Evolutionary conservation across 2,888 invertebrate species (phyloP).

Genomic region (Agonopterix heracliana): DNA sequence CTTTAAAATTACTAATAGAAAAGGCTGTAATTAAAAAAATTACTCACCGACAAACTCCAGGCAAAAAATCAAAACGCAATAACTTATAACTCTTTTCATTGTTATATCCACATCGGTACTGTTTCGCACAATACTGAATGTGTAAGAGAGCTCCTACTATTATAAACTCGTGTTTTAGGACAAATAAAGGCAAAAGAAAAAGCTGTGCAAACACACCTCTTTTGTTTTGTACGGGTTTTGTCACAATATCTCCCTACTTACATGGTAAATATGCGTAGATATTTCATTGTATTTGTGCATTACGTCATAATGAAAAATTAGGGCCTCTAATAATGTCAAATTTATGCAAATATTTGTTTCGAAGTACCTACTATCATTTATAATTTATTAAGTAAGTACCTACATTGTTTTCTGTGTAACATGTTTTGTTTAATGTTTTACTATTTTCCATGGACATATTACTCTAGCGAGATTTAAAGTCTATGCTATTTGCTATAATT

Average conservation of each 20-base stretch:
- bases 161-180: constrained; percentile 28
- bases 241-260: constrained; percentile 15
- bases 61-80: constrained; percentile 28
- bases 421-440: too few species aligned
- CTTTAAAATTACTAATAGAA: not conserved
- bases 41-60: constrained; percentile 36
- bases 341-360: not conserved
- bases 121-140: constrained; percentile 33
- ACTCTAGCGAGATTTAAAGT: too few species aligned
- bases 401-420: too few species aligned
- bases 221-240: constrained; percentile 21
- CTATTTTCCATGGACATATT: too few species aligned
- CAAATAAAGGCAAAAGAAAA: constrained; percentile 29
- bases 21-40: not conserved
- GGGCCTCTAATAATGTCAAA: not conserved
- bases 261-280: constrained; percentile 18
- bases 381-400: too few species aligned
- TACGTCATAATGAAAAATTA: constrained; percentile 13
- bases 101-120: constrained; percentile 29
- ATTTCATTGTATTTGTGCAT: constrained; percentile 13
- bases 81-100: constrained; percentile 28
- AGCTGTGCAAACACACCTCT: constrained; percentile 43
- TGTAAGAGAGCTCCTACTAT: constrained; percentile 24
- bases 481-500: too few species aligned
- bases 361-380: too few species aligned